Evolutionary conservation across 1,140 invertebrate genomes (phyloP), one percentile per base, ranked within the genome.

Genomic region (Mycetomoellerius zeteki): DNA sequence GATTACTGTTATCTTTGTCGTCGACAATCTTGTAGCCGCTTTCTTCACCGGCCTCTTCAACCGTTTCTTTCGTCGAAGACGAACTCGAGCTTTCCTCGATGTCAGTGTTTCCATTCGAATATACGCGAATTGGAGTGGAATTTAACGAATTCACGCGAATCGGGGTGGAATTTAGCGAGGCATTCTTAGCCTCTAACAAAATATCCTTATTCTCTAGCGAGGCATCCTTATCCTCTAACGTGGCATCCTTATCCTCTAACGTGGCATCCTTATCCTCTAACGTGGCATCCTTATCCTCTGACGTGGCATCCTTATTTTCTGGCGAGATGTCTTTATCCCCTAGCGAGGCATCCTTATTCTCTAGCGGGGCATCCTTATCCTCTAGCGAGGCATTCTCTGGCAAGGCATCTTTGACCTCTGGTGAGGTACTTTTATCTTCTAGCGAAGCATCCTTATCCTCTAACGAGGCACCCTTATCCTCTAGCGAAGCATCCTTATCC

Each of bases 61-160:
- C 21, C 7, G 16, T 47, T 24, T 8, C 24, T 54, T 50, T 33
- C 19, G 24, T 64, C 58, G 50, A 87, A 16, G 12, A 67, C 76
- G 52, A 72, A 43, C 24, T 21, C 88, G 56, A 85, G 8, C 87
- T 87, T 30, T 43, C 85, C 8, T 50, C 80, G 30, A 16, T 84
- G 37, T 27, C 76, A 14, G 37, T 21, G 5, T 10, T 56, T 8
- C 19, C 69, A 7, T 85, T 33, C 6, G 21, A 16, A 47, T 6
- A 12, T 77, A 19, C 77, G 5, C 60, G 27, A 56, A 33, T 21
- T 12, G 52, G 62, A 24, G 33, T 64, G 19, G 4, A 16, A 4
- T 14, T 69, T 60, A 24, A 69, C 69, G 78, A 85, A 64, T 24
- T 14, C 21, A 24, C 37, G 47, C 16, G 27, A 56, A 33, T 21